Evolutionary conservation across 2,888 invertebrate species (phyloP), one percentile per base, ranked within the genome.

Genomic region (Cerastis leucographa): DNA sequence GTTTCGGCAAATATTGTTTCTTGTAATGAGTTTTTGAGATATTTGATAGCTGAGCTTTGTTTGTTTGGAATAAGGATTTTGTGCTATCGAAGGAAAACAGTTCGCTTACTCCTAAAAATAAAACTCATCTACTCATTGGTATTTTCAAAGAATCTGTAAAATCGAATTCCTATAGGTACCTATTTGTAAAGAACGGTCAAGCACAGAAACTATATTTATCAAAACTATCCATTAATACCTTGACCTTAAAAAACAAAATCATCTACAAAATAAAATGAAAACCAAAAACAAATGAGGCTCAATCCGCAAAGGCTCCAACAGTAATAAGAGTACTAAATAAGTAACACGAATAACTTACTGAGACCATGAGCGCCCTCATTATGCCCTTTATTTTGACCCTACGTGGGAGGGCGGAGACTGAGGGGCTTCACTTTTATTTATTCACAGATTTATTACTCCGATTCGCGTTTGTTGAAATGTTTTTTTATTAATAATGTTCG

Each of bases 331-430:
- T 83, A 86, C 83, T 88, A 89, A 90, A 89, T 86, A 87, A 89
- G 85, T 87, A 79, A 88, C 84, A 83, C 56, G 82, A 87, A 91
- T 88, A 89, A 88, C 86, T 87, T 85, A 88, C 80, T 84, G 81
- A 83, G 83, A 72, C 84, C 80, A 80, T 83, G 83, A 85, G 84
- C 79, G 85, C 84, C 76, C 88, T 92, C 90, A 92, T 92, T 91
- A 92, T 88, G 89, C 85, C 88, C 89, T 90, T 91, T 90, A 89
- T 90, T 90, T 90, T 83, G 87, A 81, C 88, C 86, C 91, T 77
- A 88, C 91, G 92, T 92, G 90, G 92, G 92, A 89, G 92, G 91
- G 88, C 87, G 84, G 74, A 91, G 90, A 92, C 90, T 90, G 91
- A 93, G 89, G 90, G 78, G 61, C 71, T 78, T 61, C 75, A 81